These are phyloP conservation scores for Dasypus novemcinctus DNA, from an alignment of 2,113 vertebrate genomes.

Conservation along the genomic window DNA sequence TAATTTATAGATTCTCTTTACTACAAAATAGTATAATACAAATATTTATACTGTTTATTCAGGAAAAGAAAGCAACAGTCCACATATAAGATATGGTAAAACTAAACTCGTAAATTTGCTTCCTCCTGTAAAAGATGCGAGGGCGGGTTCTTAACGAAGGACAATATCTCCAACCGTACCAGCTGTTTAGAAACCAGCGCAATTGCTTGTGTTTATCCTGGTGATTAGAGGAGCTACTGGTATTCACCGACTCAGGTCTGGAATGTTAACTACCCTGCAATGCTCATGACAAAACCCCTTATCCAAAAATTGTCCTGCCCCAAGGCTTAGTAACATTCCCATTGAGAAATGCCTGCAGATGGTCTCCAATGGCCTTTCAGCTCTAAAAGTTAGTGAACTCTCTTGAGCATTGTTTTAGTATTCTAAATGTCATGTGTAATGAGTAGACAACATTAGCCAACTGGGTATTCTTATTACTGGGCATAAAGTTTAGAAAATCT, in stretches of 20 bases:
- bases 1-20: not conserved
- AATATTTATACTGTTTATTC: not conserved
- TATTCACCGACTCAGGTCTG: not conserved
- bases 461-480: not conserved
- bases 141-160: not conserved
- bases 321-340: not conserved
- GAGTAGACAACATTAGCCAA: not conserved
- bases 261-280: not conserved
- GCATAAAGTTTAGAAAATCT: slow-evolving; percentile 27
- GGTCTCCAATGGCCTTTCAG: not conserved
- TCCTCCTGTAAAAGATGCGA: not conserved
- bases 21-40: not conserved
- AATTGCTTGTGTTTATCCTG: not conserved
- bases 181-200: not conserved
- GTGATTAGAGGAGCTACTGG: not conserved
- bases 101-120: not conserved
- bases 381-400: not conserved
- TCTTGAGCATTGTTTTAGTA: not conserved
- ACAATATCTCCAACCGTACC: not conserved
- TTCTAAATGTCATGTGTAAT: slow-evolving; percentile 1
- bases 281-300: not conserved
- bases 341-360: not conserved
- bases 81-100: not conserved
- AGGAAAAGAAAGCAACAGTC: not conserved
- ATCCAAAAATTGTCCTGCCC: not conserved